Evolutionary conservation across 2,888 invertebrate species (phyloP).

Genomic region (Agrotis segetum): DNA sequence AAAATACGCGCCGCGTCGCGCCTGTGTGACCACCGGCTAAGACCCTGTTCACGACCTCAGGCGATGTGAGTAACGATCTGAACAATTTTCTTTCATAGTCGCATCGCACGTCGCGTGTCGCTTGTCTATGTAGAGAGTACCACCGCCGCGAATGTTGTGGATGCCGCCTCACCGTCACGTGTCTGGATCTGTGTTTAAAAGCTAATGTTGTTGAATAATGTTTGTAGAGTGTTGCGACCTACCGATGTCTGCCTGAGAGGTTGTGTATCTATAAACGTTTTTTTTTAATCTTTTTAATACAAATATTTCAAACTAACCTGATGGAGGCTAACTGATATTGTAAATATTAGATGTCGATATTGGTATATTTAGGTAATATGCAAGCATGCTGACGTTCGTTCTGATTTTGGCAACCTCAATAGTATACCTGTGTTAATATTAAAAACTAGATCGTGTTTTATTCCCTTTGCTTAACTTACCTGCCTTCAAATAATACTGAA

Average conservation of each 20-base stretch:
- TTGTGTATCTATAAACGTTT: no score
- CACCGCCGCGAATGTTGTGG: not conserved
- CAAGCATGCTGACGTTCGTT: no score
- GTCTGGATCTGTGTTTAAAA: conserved; percentile 25
- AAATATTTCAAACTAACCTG: not conserved
- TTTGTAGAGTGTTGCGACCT: conserved; percentile 18
- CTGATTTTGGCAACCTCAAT: no score
- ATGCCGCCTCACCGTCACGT: not conserved
- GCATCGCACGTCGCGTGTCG: no score
- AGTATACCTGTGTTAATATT: no score
- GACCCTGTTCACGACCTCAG: not conserved
- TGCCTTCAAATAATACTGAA: conserved; percentile 1
- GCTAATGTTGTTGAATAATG: conserved; percentile 32
- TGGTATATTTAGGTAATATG: no score
- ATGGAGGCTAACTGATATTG: not conserved
- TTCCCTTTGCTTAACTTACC: no score
- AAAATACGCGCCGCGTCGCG: not conserved
- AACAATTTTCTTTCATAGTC: no score
- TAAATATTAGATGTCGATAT: no score
- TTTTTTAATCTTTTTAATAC: not conserved
- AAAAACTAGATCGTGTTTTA: no score
- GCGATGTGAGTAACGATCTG: not conserved
- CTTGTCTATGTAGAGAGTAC: not conserved
- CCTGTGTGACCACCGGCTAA: not conserved
- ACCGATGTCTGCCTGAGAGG: not conserved